These are phyloP conservation scores for Laupala kohalensis DNA, from an alignment of 1,140 invertebrate genomes.

Conservation along the genomic window DNA sequence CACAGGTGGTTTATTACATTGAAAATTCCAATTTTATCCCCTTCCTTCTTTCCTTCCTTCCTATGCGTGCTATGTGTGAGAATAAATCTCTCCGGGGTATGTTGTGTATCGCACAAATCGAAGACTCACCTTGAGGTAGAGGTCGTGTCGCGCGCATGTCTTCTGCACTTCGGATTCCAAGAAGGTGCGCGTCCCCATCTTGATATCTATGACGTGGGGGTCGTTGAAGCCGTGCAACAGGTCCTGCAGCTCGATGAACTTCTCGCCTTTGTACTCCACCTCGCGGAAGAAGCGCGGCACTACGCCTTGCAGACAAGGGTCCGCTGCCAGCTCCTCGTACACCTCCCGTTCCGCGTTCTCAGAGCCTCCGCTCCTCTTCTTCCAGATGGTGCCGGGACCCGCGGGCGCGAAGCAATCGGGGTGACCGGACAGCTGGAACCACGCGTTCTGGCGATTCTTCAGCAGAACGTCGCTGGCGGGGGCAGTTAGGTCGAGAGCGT, in stretches of 20 bases:
- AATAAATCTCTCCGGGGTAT: no score
- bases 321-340: constrained; percentile 67
- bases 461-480: constrained; percentile 79
- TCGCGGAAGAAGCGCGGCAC: constrained; percentile 80
- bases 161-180: constrained; percentile 88
- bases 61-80: no score
- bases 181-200: constrained; percentile 86
- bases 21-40: no score
- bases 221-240: constrained; percentile 71
- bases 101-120: no score
- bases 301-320: constrained; percentile 56
- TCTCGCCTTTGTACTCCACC: constrained; percentile 71
- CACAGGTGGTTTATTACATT: no score
- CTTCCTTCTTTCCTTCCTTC: no score
- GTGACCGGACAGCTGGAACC: constrained; percentile 91
- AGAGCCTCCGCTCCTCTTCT: constrained; percentile 53
- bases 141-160: constrained; percentile 54
- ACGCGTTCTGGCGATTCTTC: constrained; percentile 59
- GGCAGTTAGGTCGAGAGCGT: constrained; percentile 81
- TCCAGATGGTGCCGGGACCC: constrained; percentile 87
- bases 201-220: constrained; percentile 84
- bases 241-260: constrained; percentile 83
- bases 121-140: constrained; percentile 59
- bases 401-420: constrained; percentile 84
- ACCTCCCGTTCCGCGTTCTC: constrained; percentile 33